A percentile compares a stretch with the other conserved stretches of the same genome.
Conservation (phyloP, 2,888 invertebrate species). For the Acheta domesticus region DNA sequence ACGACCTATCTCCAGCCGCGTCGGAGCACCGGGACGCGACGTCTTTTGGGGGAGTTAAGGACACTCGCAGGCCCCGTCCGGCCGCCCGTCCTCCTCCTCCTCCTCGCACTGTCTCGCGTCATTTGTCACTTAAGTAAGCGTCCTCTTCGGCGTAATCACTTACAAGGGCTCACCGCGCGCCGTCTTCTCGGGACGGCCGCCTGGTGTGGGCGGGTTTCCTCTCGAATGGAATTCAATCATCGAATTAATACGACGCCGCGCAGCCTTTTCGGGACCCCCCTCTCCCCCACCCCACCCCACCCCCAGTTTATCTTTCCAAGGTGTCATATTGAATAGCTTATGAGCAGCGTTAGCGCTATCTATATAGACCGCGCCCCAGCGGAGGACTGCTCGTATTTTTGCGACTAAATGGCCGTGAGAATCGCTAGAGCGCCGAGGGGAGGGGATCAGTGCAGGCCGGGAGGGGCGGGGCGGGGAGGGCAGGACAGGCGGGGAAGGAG, state of each 20-base stretch:
- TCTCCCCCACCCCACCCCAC: not conserved
- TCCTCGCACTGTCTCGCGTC: not conserved
- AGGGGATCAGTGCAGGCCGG: not conserved
- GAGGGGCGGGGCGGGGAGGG: not conserved
- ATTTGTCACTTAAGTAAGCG: not conserved
- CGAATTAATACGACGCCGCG: not conserved
- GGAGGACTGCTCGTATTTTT: not conserved
- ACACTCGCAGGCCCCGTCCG: not conserved
- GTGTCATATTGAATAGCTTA: constrained; percentile 9
- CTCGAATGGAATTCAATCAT: not conserved
- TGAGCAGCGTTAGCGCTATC: not conserved
- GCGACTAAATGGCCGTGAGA: not conserved
- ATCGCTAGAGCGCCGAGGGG: not conserved
- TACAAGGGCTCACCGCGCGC: not conserved
- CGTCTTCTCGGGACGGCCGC: too few species aligned
- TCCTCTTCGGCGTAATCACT: not conserved
- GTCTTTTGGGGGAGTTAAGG: not conserved
- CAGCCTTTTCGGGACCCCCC: not conserved
- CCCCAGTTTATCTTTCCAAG: not conserved
- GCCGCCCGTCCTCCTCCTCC: not conserved
- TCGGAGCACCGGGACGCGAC: not conserved
- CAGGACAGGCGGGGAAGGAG: too few species aligned
- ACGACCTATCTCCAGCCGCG: not conserved
- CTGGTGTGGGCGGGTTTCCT: too few species aligned
- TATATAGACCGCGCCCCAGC: not conserved